Evolutionary conservation across 2,888 invertebrate genomes (phyloP).

Genomic region (Drosophila conformis): DNA sequence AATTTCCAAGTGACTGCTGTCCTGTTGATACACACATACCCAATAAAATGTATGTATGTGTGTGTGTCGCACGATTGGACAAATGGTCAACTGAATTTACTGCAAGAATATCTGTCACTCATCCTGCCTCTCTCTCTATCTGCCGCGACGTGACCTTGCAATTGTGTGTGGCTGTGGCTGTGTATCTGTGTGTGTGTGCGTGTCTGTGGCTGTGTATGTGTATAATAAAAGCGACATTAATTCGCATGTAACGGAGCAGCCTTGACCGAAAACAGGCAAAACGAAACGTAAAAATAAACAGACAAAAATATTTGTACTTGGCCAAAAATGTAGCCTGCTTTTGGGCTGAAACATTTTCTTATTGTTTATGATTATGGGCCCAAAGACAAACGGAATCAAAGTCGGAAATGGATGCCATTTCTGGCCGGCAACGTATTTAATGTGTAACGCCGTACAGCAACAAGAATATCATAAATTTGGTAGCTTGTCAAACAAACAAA

Average conservation of each 20-base stretch:
- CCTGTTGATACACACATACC: not conserved
- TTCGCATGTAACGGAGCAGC: constrained; percentile 38
- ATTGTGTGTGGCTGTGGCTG: constrained; percentile 16
- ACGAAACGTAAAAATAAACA: constrained; percentile 32
- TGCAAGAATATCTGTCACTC: constrained; percentile 21
- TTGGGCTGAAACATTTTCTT: constrained; percentile 23
- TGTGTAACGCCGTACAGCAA: constrained; percentile 23
- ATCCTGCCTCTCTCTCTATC: not conserved
- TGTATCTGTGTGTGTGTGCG: constrained; percentile 5
- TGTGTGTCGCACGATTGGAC: constrained; percentile 37
- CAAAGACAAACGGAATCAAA: constrained; percentile 27
- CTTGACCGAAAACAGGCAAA: constrained; percentile 66
- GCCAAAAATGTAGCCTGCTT: constrained; percentile 33
- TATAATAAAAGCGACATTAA: constrained; percentile 33
- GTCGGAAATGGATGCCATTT: constrained; percentile 34
- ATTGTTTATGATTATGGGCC: not conserved
- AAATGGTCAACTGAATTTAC: constrained; percentile 41
- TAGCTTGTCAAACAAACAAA: constrained; percentile 26
- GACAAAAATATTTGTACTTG: constrained; percentile 25
- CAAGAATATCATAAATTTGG: constrained; percentile 27
- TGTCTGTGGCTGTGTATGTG: constrained; percentile 23
- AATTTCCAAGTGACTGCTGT: not conserved
- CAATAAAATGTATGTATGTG: not conserved
- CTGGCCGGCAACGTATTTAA: constrained; percentile 4
- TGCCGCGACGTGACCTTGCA: constrained; percentile 34